These are phyloP conservation scores for Drosophila bocki DNA, from an alignment of 1,140 invertebrate genomes.

Conservation along the genomic window DNA sequence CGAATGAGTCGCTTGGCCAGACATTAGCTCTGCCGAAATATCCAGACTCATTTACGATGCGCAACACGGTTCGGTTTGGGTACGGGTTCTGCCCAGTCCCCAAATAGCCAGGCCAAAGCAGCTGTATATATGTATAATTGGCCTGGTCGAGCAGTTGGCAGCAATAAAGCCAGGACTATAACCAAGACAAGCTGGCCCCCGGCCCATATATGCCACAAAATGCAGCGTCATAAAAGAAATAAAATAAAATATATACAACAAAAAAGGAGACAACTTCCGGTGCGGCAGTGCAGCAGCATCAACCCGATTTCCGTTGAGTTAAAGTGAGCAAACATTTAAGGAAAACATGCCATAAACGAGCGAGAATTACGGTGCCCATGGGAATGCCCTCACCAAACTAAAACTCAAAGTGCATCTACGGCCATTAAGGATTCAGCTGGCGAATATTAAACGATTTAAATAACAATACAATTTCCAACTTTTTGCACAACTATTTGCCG, in stretches of 20 bases:
- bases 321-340: constrained; percentile 42
- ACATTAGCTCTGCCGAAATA: constrained; percentile 57
- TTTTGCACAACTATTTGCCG: constrained; percentile 20
- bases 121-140: constrained; percentile 62
- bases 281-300: constrained; percentile 14
- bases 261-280: constrained; percentile 37
- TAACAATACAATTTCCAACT: constrained; percentile 24
- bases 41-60: constrained; percentile 57
- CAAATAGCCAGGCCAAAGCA: constrained; percentile 48
- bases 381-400: constrained; percentile 17
- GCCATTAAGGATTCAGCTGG: constrained; percentile 21
- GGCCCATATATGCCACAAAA: constrained; percentile 62
- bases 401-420: constrained; percentile 21
- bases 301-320: constrained; percentile 37
- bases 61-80: constrained; percentile 43
- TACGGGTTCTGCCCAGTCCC: constrained; percentile 22
- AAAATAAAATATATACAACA: constrained; percentile 37
- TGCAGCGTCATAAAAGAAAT: constrained; percentile 64
- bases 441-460: constrained; percentile 42
- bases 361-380: constrained; percentile 18
- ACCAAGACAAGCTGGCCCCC: constrained; percentile 1
- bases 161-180: constrained; percentile 15
- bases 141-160: constrained; percentile 18
- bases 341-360: constrained; percentile 30
- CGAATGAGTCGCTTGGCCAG: constrained; percentile 49